Base-by-base conservation (phyloP, 92 coral and sea anemone genomes). In the Hydrozoanthus gracilis region DNA sequence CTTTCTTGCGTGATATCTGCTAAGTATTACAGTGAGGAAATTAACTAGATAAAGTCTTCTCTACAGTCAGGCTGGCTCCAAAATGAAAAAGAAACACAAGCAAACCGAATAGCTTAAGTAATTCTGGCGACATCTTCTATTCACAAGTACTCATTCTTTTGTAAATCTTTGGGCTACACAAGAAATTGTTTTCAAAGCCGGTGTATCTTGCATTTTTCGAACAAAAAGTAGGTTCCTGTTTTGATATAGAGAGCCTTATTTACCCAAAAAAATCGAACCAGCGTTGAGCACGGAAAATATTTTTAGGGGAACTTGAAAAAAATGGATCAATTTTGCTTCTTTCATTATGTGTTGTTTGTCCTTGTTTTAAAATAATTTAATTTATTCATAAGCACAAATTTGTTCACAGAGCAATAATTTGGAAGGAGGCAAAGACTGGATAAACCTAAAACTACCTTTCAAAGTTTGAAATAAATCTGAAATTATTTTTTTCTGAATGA, bases 11-110 rank as follows among this genome's bases (percentile, higher is more conserved):
- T 44, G 4, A n/a, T 35, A 71, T 72, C 77, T 39, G 46, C 54
- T 72, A 39, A 45, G 55, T 72, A 72, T 72, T 47, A 52, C 77
- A 51, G 16, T 72, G 52, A 72, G 77, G 77, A 72, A 45, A 67
- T 46, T 17, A 16, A 46, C 12, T n/a, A 4, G 45, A 69, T 20
- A 2, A 5, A 45, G 49, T 47, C 20, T 72, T 20, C 16, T 44
- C 51, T 72, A 72, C 47, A 52, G n/a, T 52, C 14, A 47, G 49
- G 4, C 2, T 8, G 64, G 64, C 64, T 58, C 64, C 64, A 58
- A 16, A 58, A 58, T 27, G 39, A 8, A 58, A n/a, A 13, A 9
- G 46, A 44, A 72, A 4, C 15, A 52, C 12, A 72, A 47, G 77
- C 48, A 47, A 72, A 39, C 35, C 0, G 55, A 72, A 72, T 46